Conservation (phyloP, 2,113 vertebrate species). For the Lampris megalopsis region DNA sequence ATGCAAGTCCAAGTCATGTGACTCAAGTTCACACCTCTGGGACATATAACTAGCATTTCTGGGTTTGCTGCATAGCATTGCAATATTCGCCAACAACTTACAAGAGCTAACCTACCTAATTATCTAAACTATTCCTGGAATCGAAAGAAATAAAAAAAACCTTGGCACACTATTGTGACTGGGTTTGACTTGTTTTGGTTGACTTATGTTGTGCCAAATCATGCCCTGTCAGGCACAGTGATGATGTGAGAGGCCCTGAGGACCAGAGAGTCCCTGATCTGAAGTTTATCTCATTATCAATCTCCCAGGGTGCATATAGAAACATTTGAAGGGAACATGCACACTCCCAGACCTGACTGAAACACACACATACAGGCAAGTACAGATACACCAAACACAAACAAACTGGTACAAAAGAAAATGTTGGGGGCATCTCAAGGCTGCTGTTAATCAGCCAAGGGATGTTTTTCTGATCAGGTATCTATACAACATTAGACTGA, state of each 20-base stretch:
- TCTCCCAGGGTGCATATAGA: conserved; percentile 37
- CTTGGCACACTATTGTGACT: neutral
- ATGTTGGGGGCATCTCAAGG: conserved; percentile 4
- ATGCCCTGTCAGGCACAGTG: conserved; percentile 24
- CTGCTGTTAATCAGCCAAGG: neutral
- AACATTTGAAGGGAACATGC: conserved; percentile 60
- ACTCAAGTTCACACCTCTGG: no score
- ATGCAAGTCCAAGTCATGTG: no score
- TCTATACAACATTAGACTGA: neutral
- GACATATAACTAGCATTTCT: no score
- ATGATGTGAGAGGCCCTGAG: conserved; percentile 45
- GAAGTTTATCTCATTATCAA: conserved; percentile 43
- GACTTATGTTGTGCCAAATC: conserved; percentile 44
- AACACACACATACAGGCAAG: neutral
- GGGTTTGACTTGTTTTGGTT: conserved; percentile 46
- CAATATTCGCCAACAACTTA: neutral
- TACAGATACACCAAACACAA: neutral
- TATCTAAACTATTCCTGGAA: neutral
- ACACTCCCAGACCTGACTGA: conserved; percentile 23
- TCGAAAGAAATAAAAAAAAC: conserved; percentile 11
- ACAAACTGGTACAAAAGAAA: conserved; percentile 1
- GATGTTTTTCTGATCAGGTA: neutral
- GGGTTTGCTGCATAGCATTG: neutral
- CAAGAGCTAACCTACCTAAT: neutral
- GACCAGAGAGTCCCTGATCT: conserved; percentile 43